Percentiles rank a stretch among this genome's conserved stretches.
Conservation (phyloP, 2,797 vertebrate species). For the Centroberyx gerrardi region DNA sequence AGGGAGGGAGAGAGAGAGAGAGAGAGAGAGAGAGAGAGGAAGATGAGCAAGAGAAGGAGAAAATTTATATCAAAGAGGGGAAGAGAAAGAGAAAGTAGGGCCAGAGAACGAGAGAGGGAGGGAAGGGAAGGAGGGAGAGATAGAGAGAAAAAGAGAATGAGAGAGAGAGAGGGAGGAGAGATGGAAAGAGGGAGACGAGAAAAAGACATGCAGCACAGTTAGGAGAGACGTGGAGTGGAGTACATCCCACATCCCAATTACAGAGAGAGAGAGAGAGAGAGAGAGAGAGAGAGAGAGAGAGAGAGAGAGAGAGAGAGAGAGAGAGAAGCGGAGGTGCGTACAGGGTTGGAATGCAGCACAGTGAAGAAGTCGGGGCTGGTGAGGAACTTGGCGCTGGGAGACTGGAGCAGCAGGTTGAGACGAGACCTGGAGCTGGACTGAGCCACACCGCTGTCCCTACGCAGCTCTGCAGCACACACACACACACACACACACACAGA, state of each 20-base stretch:
- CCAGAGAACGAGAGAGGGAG: neutral
- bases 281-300: neutral
- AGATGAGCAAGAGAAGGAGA: neutral
- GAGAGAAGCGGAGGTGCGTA: slow-evolving; percentile 70
- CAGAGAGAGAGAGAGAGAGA: neutral
- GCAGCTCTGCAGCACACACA: slow-evolving; percentile 86
- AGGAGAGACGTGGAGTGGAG: neutral
- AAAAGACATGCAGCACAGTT: slow-evolving; percentile 25
- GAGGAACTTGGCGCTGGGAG: slow-evolving; percentile 95
- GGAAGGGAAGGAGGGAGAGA: neutral
- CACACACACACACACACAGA: neutral
- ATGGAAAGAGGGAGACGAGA: neutral
- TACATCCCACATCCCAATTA: too few species aligned
- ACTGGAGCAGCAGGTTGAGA: slow-evolving; percentile 92
- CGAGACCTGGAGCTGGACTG: slow-evolving; percentile 92
- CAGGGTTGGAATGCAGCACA: slow-evolving; percentile 97
- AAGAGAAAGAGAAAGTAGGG: neutral
- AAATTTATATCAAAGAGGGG: neutral
- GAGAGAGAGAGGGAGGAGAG: too few species aligned
- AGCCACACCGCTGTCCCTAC: slow-evolving; percentile 88
- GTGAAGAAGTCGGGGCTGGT: slow-evolving; percentile 98
- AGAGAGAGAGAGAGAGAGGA: neutral
- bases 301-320: neutral
- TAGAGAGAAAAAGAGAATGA: neutral
- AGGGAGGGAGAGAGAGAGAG: neutral